phyloP scores from a whole-genome alignment of 2,888 invertebrate genomes.

The Diarsia rubi region DNA sequence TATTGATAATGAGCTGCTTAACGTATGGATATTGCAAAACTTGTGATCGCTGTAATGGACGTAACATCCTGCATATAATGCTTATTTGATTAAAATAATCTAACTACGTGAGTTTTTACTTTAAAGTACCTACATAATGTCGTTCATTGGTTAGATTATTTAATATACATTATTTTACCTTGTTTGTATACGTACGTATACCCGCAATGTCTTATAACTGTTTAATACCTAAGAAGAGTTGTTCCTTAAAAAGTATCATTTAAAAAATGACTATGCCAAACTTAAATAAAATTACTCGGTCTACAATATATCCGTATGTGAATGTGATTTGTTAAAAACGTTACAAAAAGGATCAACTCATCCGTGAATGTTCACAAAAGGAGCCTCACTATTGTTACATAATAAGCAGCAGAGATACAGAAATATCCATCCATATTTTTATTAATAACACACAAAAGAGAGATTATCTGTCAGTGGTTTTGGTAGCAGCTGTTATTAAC shows the following conservation, averaged over 20 bases:
- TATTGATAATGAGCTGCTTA: neutral
- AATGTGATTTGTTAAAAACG: slow-evolving; percentile 75
- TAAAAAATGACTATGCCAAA: slow-evolving; percentile 7
- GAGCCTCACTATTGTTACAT: slow-evolving; percentile 83
- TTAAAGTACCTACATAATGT: slow-evolving; percentile 4
- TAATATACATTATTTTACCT: slow-evolving; percentile 8
- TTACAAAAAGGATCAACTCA: slow-evolving; percentile 83
- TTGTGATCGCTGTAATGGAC: slow-evolving; percentile 3
- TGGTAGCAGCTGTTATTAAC: slow-evolving; percentile 84
- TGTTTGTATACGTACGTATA: neutral
- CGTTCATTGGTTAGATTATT: neutral
- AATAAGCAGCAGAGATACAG: slow-evolving; percentile 84
- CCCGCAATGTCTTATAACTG: neutral
- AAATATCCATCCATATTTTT: slow-evolving; percentile 89
- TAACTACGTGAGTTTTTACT: neutral
- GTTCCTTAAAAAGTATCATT: slow-evolving; percentile 7
- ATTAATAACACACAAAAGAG: slow-evolving; percentile 89
- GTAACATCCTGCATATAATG: slow-evolving; percentile 2
- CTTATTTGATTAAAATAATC: slow-evolving; percentile 27
- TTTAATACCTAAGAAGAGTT: neutral
- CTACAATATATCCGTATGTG: slow-evolving; percentile 51
- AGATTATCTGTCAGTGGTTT: slow-evolving; percentile 88
- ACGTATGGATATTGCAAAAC: neutral
- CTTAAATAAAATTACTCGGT: slow-evolving; percentile 52
- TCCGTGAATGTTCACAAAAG: slow-evolving; percentile 86